Base-by-base conservation (phyloP, 2,113 vertebrate species). In the Vombatus ursinus region DNA sequence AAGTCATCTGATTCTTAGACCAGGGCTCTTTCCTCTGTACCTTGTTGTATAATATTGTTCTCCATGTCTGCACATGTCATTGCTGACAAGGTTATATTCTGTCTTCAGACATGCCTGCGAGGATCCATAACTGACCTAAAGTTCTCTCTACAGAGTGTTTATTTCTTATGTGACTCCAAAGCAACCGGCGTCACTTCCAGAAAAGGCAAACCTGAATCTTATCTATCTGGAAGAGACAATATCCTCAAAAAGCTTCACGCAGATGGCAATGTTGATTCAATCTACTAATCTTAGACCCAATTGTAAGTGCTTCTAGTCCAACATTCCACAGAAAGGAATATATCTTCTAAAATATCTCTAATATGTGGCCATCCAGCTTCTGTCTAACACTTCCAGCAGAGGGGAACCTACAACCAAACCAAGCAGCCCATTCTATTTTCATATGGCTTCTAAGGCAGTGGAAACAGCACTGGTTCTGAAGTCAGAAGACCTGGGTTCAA, bases 301-400 rank as follows among this genome's bases (percentile, higher is more conserved):
- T 3, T 91, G n/a, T n/a, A 31, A 24, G 31, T 92, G 19, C 28
- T 9, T 19, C 8, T 50, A 53, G 0, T 23, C 44, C 48, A 25
- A 37, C 28, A 54, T 48, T 84, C 3, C 68, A 84, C 37, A n/a
- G 4, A 44, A n/a, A n/a, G 61, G 14, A 77, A 57, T 9, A 14
- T 8, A 50, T 91, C 31, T 28, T 0, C 6, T 44, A 8, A 2
- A 26, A 8, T 24, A 9, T 14, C 47, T 44, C 37, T 44, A 57
- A 47, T 0, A 0, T 12, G n/a, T 0, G 31, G 8, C n/a, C 47
- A 22, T 31, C 10, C 12, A 9, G 31, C 25, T 31, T 57, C 26
- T 49, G 12, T 47, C 16, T 3, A 44, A 37, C 37, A 23, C 31
- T 16, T 12, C 28, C 57, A 84, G 26, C 19, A 44, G 37, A 84